Percentiles rank a stretch among this genome's conserved stretches.
Conservation (phyloP, 1,140 invertebrate species). For the Scaptomyza pallida region DNA sequence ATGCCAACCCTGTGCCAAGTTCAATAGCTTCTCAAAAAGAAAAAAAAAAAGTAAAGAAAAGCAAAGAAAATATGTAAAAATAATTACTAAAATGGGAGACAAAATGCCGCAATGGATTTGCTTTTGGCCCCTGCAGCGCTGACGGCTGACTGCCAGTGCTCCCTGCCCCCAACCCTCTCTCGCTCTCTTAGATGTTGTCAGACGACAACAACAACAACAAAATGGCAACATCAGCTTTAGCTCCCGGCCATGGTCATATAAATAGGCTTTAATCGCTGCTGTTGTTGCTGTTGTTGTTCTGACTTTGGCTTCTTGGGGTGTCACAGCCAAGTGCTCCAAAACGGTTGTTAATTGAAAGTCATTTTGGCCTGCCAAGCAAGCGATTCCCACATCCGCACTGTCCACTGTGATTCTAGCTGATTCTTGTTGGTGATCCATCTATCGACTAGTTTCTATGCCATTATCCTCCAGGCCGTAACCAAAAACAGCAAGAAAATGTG, state of each 20-base stretch:
- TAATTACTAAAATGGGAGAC: conserved; percentile 68
- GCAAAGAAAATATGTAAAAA: conserved; percentile 48
- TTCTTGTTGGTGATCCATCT: conserved; percentile 32
- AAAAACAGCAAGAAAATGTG: background rate
- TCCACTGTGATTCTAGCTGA: background rate
- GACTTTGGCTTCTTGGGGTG: conserved; percentile 24
- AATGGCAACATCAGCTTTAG: conserved; percentile 12
- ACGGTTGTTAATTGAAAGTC: conserved; percentile 68
- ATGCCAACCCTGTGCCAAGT: conserved; percentile 74
- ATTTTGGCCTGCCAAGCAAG: conserved; percentile 41
- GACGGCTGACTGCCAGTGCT: conserved; percentile 16
- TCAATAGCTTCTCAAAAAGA: conserved; percentile 68
- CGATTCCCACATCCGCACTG: conserved; percentile 2
- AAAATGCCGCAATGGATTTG: conserved; percentile 60
- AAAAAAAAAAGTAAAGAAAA: conserved; percentile 6
- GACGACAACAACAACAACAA: background rate
- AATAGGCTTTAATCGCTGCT: conserved; percentile 67
- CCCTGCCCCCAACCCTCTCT: conserved; percentile 4
- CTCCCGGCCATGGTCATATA: conserved; percentile 31
- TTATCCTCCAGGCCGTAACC: conserved; percentile 15
- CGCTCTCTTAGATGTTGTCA: background rate
- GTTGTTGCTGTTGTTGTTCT: background rate
- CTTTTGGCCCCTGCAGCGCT: conserved; percentile 67
- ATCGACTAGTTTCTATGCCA: conserved; percentile 6
- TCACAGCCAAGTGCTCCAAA: conserved; percentile 47